Conservation (phyloP, 2,888 invertebrate species). For the Sinodicranocentrus sp. region DNA sequence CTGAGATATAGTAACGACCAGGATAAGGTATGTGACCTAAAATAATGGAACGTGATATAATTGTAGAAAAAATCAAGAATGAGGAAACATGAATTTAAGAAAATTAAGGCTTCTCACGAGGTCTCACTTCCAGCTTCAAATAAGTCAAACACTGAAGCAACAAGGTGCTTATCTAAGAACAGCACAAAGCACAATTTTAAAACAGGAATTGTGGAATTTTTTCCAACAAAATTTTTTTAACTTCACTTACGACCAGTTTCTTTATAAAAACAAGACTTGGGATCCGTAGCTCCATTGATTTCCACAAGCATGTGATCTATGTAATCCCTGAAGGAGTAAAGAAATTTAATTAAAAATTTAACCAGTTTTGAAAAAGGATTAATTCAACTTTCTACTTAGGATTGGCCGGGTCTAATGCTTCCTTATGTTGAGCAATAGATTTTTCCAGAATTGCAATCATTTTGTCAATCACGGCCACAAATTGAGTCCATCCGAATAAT, state of each 20-base stretch:
- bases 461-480: background rate
- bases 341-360: background rate
- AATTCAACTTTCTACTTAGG: background rate
- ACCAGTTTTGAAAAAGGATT: background rate
- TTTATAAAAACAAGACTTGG: constrained; percentile 66
- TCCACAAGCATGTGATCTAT: constrained; percentile 65
- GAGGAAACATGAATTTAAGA: background rate
- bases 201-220: background rate
- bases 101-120: constrained; percentile 5
- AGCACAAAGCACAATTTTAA: background rate
- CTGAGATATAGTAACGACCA: constrained; percentile 57
- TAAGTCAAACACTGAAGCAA: constrained; percentile 49
- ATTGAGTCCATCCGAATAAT: constrained; percentile 30
- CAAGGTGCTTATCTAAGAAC: constrained; percentile 40
- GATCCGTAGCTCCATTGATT: constrained; percentile 57
- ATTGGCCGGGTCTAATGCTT: background rate
- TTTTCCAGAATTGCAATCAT: constrained; percentile 16
- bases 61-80: background rate
- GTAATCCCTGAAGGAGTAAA: constrained; percentile 55
- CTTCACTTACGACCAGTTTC: constrained; percentile 54
- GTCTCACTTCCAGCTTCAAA: constrained; percentile 44
- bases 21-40: constrained; percentile 43
- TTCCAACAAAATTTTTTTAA: background rate
- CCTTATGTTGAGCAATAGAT: background rate
- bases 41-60: background rate